Conservation (phyloP, 1,140 invertebrate species). For the Neodiprion pinetum region DNA sequence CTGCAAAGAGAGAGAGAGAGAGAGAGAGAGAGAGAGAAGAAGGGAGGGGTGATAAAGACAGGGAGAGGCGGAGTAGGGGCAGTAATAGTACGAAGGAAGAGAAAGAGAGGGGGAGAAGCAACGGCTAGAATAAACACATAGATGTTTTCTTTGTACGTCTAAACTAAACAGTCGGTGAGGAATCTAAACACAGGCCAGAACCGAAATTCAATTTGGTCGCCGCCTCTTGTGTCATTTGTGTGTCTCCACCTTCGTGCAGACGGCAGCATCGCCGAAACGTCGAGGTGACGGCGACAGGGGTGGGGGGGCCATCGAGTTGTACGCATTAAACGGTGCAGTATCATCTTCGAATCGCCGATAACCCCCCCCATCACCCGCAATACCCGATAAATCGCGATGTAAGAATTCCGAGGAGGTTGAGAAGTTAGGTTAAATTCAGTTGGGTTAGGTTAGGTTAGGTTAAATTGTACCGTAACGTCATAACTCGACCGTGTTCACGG, state of each 20-base stretch:
- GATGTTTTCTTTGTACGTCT: conserved; percentile 70
- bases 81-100: conserved; percentile 28
- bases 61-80: conserved; percentile 25
- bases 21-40: conserved; percentile 20
- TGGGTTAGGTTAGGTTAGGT: too few species aligned
- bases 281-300: background rate
- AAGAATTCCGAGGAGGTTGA: too few species aligned
- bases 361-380: too few species aligned
- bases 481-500: too few species aligned
- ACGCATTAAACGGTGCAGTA: background rate
- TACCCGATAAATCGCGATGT: too few species aligned
- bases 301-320: background rate
- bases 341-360: too few species aligned
- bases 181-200: conserved; percentile 67
- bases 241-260: background rate
- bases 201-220: conserved; percentile 67
- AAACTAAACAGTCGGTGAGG: conserved; percentile 68
- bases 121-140: conserved; percentile 69
- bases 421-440: too few species aligned
- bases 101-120: conserved; percentile 49
- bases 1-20: background rate
- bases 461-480: too few species aligned
- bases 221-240: conserved; percentile 41
- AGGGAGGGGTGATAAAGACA: conserved; percentile 19
- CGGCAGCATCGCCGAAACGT: background rate